Conservation (phyloP, 2,113 vertebrate species). For the Gadus macrocephalus region DNA sequence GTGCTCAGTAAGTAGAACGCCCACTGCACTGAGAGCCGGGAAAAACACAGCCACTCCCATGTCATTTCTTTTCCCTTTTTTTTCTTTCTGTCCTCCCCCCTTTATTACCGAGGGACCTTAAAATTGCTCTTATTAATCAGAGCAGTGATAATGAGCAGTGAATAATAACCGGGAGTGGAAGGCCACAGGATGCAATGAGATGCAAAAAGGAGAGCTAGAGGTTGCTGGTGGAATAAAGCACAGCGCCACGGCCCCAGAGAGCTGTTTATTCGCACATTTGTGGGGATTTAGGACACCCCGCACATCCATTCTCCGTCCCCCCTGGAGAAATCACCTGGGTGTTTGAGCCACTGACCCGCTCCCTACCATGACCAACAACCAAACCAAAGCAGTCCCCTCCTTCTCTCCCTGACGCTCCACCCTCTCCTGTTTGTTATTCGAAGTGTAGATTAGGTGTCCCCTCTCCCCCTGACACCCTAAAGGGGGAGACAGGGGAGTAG, state of each 20-base stretch:
- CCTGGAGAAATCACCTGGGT: slow-evolving; percentile 39
- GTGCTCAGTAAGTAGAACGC: too few species aligned
- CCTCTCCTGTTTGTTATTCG: too few species aligned
- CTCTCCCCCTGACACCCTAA: too few species aligned
- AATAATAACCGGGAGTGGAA: slow-evolving; percentile 62
- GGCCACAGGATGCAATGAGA: slow-evolving; percentile 54
- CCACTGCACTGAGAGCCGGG: background rate
- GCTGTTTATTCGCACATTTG: slow-evolving; percentile 61
- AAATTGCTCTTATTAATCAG: slow-evolving; percentile 76
- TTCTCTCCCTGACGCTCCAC: slow-evolving; percentile 21
- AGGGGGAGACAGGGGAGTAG: too few species aligned
- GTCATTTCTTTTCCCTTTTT: background rate
- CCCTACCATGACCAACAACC: slow-evolving; percentile 38
- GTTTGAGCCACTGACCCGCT: slow-evolving; percentile 64
- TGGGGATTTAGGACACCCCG: slow-evolving; percentile 55
- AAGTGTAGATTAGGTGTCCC: too few species aligned
- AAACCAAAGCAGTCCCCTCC: too few species aligned
- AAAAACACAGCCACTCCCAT: slow-evolving; percentile 33
- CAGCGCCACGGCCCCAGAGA: slow-evolving; percentile 30
- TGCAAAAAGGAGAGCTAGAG: slow-evolving; percentile 20
- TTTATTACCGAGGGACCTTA: slow-evolving; percentile 62
- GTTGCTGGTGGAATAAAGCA: background rate
- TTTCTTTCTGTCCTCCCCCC: slow-evolving; percentile 20
- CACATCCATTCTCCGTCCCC: too few species aligned
- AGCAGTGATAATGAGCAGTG: slow-evolving; percentile 72